phyloP scores from a whole-genome alignment of 2,113 vertebrate genomes.

The Caranx ignobilis region DNA sequence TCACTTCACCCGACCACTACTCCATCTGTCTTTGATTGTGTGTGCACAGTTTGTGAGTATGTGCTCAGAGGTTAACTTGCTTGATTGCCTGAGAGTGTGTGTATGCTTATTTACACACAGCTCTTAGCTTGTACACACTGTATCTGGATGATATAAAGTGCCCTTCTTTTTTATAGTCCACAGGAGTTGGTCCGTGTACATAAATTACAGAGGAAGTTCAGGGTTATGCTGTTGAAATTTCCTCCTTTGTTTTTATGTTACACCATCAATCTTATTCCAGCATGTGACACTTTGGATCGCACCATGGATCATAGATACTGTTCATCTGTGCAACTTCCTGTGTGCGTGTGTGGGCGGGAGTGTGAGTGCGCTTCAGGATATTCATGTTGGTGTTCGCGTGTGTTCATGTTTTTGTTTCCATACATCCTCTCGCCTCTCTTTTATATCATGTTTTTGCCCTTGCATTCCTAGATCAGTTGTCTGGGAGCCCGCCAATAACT shows the following conservation, averaged over 20 bases:
- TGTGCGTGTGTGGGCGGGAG: not conserved
- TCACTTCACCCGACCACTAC: not conserved
- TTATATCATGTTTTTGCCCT: not conserved
- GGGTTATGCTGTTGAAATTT: not conserved
- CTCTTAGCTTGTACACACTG: not conserved
- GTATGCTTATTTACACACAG: not conserved
- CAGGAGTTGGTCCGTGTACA: no score
- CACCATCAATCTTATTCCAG: not conserved
- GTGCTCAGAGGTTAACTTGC: not conserved
- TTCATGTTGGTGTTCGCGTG: not conserved
- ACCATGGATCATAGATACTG: not conserved
- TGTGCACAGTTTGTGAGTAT: not conserved
- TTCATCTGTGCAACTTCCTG: not conserved
- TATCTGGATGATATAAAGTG: not conserved
- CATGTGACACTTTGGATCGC: not conserved
- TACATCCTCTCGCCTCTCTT: not conserved
- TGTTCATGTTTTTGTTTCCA: conserved; percentile 7
- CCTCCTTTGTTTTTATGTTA: not conserved
- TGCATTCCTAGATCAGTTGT: not conserved
- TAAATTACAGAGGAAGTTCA: not conserved
- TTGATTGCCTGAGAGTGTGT: not conserved
- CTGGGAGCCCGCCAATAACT: conserved; percentile 32
- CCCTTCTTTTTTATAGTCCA: no score
- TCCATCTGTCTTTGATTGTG: not conserved
- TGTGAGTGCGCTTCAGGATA: conserved; percentile 1